A percentile compares a stretch with the other conserved stretches of the same genome.
Conservation (phyloP, 2,113 vertebrate genomes). For the Cephalopholis sonnerati region DNA sequence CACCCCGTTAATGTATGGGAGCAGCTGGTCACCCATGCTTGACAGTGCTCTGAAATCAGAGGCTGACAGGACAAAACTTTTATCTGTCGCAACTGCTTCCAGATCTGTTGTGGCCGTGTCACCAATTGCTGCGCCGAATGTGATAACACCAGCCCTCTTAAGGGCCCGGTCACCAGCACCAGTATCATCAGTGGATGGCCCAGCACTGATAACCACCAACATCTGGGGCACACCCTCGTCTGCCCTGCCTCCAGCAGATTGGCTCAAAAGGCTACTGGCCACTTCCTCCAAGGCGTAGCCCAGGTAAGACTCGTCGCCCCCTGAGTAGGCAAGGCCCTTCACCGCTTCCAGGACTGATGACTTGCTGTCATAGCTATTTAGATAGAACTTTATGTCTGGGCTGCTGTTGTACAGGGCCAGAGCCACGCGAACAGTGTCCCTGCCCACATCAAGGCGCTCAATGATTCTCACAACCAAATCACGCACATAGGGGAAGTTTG, state of each 20-base stretch:
- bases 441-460: slow-evolving; percentile 91
- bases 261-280: slow-evolving; percentile 88
- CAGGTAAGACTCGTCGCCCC: slow-evolving; percentile 90
- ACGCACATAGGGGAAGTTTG: slow-evolving; percentile 91
- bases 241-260: slow-evolving; percentile 91
- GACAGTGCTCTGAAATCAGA: slow-evolving; percentile 89
- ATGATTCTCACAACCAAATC: slow-evolving; percentile 95
- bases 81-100: slow-evolving; percentile 91
- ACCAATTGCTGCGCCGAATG: slow-evolving; percentile 88
- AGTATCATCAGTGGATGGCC: slow-evolving; percentile 93
- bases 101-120: slow-evolving; percentile 88
- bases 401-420: slow-evolving; percentile 91
- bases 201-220: slow-evolving; percentile 92
- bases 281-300: slow-evolving; percentile 93
- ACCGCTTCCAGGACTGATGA: slow-evolving; percentile 88
- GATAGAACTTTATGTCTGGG: slow-evolving; percentile 90
- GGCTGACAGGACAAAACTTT: slow-evolving; percentile 89
- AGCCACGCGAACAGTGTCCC: slow-evolving; percentile 91
- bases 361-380: slow-evolving; percentile 91
- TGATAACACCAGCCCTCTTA: slow-evolving; percentile 91
- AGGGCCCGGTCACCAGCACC: slow-evolving; percentile 88
- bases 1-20: slow-evolving; percentile 90
- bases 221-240: slow-evolving; percentile 94
- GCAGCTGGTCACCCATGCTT: slow-evolving; percentile 87
- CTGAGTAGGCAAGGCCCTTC: slow-evolving; percentile 87